phyloP scores from a whole-genome alignment of 2,797 vertebrate species.

The Manis crassicaudata region DNA sequence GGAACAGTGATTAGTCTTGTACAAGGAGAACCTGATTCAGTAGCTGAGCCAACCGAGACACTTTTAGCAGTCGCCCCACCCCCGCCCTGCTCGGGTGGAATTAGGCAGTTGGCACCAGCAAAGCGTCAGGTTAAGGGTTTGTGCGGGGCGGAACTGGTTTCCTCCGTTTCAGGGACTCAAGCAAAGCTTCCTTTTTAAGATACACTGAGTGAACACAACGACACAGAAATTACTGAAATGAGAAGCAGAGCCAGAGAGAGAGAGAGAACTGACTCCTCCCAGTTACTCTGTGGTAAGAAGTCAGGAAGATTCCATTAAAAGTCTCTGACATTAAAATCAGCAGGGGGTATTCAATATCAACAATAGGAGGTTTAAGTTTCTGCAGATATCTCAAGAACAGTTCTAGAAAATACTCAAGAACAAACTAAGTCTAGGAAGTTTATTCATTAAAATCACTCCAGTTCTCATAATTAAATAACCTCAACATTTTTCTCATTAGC shows the following conservation, averaged over 20 bases:
- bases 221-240: conserved; percentile 3
- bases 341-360: not conserved
- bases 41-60: not conserved
- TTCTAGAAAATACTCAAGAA: conserved; percentile 43
- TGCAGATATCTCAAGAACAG: conserved; percentile 39
- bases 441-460: conserved; percentile 24
- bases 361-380: not conserved
- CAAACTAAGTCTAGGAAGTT: conserved; percentile 25
- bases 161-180: not conserved
- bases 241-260: conserved; percentile 32
- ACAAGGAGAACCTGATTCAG: conserved; percentile 30
- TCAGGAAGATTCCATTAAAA: conserved; percentile 42
- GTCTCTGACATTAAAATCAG: conserved; percentile 26
- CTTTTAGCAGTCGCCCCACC: not conserved
- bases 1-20: not conserved
- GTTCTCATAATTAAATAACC: conserved; percentile 25
- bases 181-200: conserved; percentile 40
- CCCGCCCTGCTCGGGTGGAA: not conserved
- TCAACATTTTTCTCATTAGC: conserved; percentile 41
- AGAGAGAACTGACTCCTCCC: not conserved
- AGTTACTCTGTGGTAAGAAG: not conserved
- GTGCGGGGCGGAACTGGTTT: not conserved
- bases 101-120: conserved; percentile 40
- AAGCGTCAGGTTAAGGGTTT: conserved; percentile 12
- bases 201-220: not conserved